Percentiles rank a stretch among this genome's conserved stretches.
These are phyloP conservation scores for Heliconius ethilla DNA, from an alignment of 2,888 invertebrate genomes.

Conservation along the genomic window DNA sequence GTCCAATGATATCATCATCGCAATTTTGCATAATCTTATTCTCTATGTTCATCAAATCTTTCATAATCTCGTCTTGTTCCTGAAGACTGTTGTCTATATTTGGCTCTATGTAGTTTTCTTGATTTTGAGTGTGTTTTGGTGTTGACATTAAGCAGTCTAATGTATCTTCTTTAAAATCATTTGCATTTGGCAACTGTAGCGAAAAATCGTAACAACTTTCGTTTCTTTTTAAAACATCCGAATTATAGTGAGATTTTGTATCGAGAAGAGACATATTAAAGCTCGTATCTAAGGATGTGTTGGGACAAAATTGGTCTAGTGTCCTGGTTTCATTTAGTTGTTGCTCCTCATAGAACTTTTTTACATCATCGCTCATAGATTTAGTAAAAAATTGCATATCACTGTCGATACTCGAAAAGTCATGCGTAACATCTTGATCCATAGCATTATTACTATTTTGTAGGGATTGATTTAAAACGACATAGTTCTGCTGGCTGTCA, in stretches of 20 bases:
- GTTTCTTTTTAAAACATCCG: slow-evolving; percentile 68
- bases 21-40: slow-evolving; percentile 61
- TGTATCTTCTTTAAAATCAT: slow-evolving; percentile 70
- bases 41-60: slow-evolving; percentile 76
- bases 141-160: slow-evolving; percentile 72
- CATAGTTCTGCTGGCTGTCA: slow-evolving; percentile 72
- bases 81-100: slow-evolving; percentile 60
- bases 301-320: slow-evolving; percentile 73
- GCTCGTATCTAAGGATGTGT: slow-evolving; percentile 67
- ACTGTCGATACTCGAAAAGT: slow-evolving; percentile 75
- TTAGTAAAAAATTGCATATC: slow-evolving; percentile 79
- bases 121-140: slow-evolving; percentile 63
- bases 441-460: slow-evolving; percentile 62
- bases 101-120: slow-evolving; percentile 55
- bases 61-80: slow-evolving; percentile 73
- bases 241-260: slow-evolving; percentile 66
- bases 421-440: slow-evolving; percentile 64
- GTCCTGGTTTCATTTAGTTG: slow-evolving; percentile 67
- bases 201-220: slow-evolving; percentile 75
- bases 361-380: slow-evolving; percentile 77
- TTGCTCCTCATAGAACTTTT: slow-evolving; percentile 75
- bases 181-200: slow-evolving; percentile 64
- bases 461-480: slow-evolving; percentile 66
- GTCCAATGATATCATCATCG: slow-evolving; percentile 48
- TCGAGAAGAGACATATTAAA: slow-evolving; percentile 73